A percentile compares a stretch with the other conserved stretches of the same genome.
phyloP scores from a whole-genome alignment of 2,797 vertebrate genomes.

The Gallinago stenura region DNA sequence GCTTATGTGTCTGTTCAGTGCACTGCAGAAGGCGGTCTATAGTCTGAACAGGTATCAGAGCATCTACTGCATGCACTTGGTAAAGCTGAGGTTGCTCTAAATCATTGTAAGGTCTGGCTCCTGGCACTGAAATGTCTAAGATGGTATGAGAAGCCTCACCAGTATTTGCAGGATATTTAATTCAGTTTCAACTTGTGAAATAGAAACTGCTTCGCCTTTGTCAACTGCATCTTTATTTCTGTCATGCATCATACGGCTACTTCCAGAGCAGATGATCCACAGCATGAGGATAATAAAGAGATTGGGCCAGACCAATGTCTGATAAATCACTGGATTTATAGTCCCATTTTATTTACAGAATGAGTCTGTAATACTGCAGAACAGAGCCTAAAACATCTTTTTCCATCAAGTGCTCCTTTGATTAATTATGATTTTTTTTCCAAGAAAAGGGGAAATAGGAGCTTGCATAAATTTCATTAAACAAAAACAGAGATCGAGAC shows the following conservation, averaged over 20 bases:
- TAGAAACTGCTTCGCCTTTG: neutral
- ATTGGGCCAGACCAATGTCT: neutral
- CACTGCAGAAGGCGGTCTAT: neutral
- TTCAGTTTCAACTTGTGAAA: neutral
- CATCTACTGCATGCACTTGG: neutral
- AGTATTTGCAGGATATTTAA: neutral
- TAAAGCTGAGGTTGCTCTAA: neutral
- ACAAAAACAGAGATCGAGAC: constrained; percentile 8
- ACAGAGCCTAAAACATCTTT: neutral
- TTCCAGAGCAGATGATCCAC: neutral
- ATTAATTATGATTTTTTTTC: constrained; percentile 6
- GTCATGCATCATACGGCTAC: neutral
- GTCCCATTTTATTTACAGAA: neutral
- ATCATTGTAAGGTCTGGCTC: neutral
- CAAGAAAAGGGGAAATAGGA: constrained; percentile 2
- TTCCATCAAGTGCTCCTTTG: neutral
- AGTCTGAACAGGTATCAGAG: neutral
- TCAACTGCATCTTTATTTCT: constrained; percentile 25
- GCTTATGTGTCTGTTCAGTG: neutral
- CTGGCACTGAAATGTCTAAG: neutral
- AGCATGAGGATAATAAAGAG: neutral
- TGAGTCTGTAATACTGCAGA: neutral
- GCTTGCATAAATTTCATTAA: constrained; percentile 52
- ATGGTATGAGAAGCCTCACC: neutral
- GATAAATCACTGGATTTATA: neutral